These are phyloP conservation scores for Camponotus floridanus DNA, from an alignment of 1,140 invertebrate species.

Conservation along the genomic window DNA sequence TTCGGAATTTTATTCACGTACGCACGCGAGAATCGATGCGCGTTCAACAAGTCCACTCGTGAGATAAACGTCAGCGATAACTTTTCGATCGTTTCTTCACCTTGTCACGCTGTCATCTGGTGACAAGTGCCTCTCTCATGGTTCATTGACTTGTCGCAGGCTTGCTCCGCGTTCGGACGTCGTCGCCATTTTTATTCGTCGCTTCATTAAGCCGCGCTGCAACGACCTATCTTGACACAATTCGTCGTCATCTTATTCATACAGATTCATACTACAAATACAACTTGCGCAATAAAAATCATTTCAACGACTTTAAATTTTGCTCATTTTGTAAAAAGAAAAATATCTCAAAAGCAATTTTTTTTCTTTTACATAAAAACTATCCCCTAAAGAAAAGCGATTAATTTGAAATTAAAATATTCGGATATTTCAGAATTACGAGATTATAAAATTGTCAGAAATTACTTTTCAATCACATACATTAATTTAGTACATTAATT, in stretches of 20 bases:
- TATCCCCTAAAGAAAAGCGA: too few relatives aligned
- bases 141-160: slow-evolving; percentile 49
- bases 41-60: background rate
- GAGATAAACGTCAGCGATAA: background rate
- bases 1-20: background rate
- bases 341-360: too few relatives aligned
- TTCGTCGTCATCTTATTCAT: background rate
- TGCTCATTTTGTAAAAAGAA: background rate
- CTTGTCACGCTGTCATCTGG: slow-evolving; percentile 76
- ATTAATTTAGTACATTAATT: too few relatives aligned
- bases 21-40: background rate
- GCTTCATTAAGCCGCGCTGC: slow-evolving; percentile 26
- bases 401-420: background rate
- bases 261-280: background rate
- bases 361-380: too few relatives aligned
- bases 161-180: slow-evolving; percentile 36
- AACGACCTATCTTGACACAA: background rate
- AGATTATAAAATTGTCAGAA: too few relatives aligned
- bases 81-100: slow-evolving; percentile 48
- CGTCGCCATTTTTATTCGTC: slow-evolving; percentile 76
- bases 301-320: background rate
- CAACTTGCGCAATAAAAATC: background rate
- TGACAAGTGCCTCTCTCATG: slow-evolving; percentile 66
- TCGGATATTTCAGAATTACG: too few relatives aligned
- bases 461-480: too few relatives aligned